Evolutionary conservation across 2,888 invertebrate species (phyloP), one percentile per base, ranked within the genome.

Genomic region (Dynastes maya): DNA sequence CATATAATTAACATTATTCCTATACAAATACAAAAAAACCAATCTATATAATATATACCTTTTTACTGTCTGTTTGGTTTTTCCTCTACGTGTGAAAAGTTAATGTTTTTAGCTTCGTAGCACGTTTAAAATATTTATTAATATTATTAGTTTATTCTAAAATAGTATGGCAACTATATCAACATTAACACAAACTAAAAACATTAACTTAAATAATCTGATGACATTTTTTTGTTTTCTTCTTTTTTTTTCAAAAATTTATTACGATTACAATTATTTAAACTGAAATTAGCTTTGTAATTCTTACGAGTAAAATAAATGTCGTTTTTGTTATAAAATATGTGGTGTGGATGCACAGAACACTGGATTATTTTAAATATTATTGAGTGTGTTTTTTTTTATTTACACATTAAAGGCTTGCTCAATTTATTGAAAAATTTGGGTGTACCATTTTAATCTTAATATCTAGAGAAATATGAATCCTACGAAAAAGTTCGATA

Each of bases 1-100:
- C 64, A 78, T 78, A 78, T 78, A 78, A 72, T 78, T 72, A 78
- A 70, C 70, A 78, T 78, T 78, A 78, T 78, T 72, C 22, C 78
- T 78, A 71, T 78, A 78, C 78, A 78, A 64, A 68, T 78, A 78
- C 78, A 68, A 78, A 76, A 22, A 71, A 78, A 76, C 72, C 71
- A 78, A 78, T 78, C 53, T 63, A 64, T 71, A 77, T 77, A 70
- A 72, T 72, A 72, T 22, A 22, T 72, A 58, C 58, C 32, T 67
- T 71, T 71, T 64, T 32, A 77, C 78, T 78, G 78, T 78, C 77
- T 77, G 77, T 77, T 71, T 68, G 71, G 71, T 72, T 78, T 70
- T 51, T 49, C 51, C 32, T 61, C 61, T 78, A 13, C 22, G 55
- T 16, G 22, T 22, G n/a, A 16, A 51, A 27, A 72, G 78, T 72